A percentile compares a stretch with the other conserved stretches of the same genome.
These are phyloP conservation scores for Macrotis lagotis DNA, from an alignment of 2,113 vertebrate species.

Conservation along the genomic window DNA sequence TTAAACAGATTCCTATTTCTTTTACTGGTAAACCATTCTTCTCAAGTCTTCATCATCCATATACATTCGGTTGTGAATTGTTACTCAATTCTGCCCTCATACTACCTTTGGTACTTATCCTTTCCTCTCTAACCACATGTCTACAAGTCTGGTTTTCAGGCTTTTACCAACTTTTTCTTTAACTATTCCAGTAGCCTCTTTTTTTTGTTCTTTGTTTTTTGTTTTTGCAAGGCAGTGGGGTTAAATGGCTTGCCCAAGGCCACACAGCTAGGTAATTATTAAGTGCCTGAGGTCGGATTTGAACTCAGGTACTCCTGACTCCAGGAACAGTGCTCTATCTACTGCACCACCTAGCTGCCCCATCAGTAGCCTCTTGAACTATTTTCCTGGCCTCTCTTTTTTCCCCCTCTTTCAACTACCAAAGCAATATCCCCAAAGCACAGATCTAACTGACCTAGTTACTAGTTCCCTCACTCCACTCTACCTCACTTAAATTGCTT, in stretches of 20 bases:
- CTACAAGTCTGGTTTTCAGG: too few species aligned
- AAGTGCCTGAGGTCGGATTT: too few species aligned
- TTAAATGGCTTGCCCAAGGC: too few species aligned
- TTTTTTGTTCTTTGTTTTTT: too few species aligned
- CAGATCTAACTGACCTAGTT: not conserved
- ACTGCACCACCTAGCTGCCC: too few species aligned
- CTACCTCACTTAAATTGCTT: not conserved
- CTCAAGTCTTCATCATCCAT: not conserved
- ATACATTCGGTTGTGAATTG: too few species aligned
- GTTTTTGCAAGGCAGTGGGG: too few species aligned
- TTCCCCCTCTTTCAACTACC: not conserved
- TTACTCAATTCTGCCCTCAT: not conserved
- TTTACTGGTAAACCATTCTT: not conserved
- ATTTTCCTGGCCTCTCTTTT: not conserved
- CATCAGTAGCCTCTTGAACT: not conserved
- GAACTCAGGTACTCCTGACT: too few species aligned
- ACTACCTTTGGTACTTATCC: too few species aligned
- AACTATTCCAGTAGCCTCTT: not conserved
- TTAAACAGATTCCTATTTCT: not conserved
- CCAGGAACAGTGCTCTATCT: too few species aligned
- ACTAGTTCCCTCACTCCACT: not conserved
- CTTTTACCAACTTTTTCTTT: not conserved
- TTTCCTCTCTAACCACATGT: too few species aligned
- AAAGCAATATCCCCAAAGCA: not conserved
- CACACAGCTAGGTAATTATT: too few species aligned